Evolutionary conservation across 2,888 invertebrate species (phyloP), one percentile per base, ranked within the genome.

Genomic region (Onchidella celtica): DNA sequence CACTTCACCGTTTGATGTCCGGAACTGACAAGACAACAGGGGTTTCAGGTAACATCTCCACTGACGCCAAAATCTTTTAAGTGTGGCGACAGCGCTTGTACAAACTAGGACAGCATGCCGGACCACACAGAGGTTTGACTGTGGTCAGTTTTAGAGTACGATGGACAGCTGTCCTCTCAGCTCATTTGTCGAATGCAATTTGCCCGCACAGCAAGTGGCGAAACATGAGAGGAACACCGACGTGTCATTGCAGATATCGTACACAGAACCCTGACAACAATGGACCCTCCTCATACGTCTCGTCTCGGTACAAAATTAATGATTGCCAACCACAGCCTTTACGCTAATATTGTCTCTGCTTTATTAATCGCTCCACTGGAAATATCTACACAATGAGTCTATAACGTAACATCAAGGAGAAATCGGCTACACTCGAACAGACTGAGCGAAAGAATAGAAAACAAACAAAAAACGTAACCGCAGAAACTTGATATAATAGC

Each of bases 21-120:
- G 57, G 29, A 57, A n/a, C 72, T 72, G 72, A 72, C 72, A 72
- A 57, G n/a, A 21, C n/a, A 34, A 72, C 72, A 72, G 57, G 55
- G 27, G 72, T 6, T 21, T 21, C 34, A 21, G 4, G 34, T 55
- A 27, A 32, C 47, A 57, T 32, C 72, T 3, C 3, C 3, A 11
- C 57, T 72, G 72, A 72, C 72, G 57, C 57, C 57, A 34, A 57
- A 34, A 34, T 57, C 57, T 72, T 21, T 47, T 47, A 55, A 47
- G 40, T 29, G 47, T 55, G 34, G 32, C 72, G 55, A 72, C 70
- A 70, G 32, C 21, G 72, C 0, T 72, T 55, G 57, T n/a, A 57
- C 21, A 55, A 14, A 57, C 57, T n/a, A 57, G 9, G 32, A 57
- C 57, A 63, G 34, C 34, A 47, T 32, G 34, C 2, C 14, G n/a